Evolutionary conservation across 2,113 vertebrate genomes (phyloP).

Genomic region (Strix aluco): DNA sequence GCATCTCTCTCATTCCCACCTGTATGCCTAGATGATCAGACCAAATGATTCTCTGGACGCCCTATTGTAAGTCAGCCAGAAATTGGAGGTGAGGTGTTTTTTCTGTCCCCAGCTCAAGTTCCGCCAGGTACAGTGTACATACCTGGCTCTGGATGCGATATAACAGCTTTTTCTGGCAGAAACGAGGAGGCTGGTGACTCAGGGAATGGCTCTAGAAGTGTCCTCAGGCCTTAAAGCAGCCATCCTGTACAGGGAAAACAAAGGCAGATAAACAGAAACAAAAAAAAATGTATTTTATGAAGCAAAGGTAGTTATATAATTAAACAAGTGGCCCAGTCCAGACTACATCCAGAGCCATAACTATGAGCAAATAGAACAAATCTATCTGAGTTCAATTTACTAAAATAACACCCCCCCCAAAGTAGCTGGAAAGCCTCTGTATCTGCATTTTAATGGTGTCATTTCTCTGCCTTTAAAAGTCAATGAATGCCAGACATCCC

Average conservation of each 20-base stretch:
- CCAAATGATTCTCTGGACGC: background rate
- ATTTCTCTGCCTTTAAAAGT: conserved; percentile 47
- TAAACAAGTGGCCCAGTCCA: background rate
- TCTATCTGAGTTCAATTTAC: conserved; percentile 17
- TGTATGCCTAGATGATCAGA: background rate
- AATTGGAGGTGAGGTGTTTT: background rate
- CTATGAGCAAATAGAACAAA: background rate
- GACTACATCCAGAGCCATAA: background rate
- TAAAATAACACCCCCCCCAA: background rate
- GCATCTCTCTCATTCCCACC: background rate
- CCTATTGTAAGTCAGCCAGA: background rate
- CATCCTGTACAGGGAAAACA: background rate
- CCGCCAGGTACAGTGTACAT: fast-evolving
- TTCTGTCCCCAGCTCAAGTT: background rate
- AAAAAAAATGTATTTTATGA: background rate
- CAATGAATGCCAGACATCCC: conserved; percentile 57
- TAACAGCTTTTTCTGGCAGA: background rate
- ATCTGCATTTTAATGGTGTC: conserved; percentile 40
- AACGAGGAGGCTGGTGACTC: background rate
- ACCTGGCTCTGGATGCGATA: background rate
- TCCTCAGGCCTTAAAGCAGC: background rate
- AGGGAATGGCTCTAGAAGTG: background rate
- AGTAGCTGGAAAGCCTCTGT: conserved; percentile 42
- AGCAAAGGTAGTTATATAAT: background rate
- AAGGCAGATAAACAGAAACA: background rate